Base-by-base conservation (phyloP, 35 echinoderm and acorn worm species). In the Hemicentrotus pulcherrimus region DNA sequence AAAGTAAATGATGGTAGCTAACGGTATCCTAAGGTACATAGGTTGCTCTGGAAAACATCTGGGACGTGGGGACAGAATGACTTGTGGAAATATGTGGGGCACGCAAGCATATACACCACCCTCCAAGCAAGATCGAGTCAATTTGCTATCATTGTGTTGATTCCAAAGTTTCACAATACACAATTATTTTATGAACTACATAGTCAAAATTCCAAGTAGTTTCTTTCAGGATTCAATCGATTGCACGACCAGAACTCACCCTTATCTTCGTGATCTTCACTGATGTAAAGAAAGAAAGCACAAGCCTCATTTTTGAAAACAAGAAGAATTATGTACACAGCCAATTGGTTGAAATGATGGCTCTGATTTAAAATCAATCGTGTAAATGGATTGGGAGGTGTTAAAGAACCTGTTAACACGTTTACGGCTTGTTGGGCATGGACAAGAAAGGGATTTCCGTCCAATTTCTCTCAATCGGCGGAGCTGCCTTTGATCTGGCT, bases 391-490 rank as follows among this genome's bases (percentile, higher is more conserved):
- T 78, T 78, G 65, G 65, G 19, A 90, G 88, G 32, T 90, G 88
- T 90, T 90, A 90, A 90, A 47, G 91, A 93, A 93, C 91, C 91
- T 93, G 91, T 93, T 93, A 58, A 58, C 91, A 93, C 46, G 30
- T 93, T 93, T 47, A 47, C 88, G 46, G 91, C 48, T 93, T 93
- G 46, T 93, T 93, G n/a, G 91, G 88, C 65, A 78, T 78, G 65
- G 19, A n/a, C 65, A 78, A 90, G 88, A 28, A 28, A 5, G 88
- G 88, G 88, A 90, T 90, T 90, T 90, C 88, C 88, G 88, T 90
- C 88, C 88, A 90, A 90, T 90, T 90, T 90, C 46, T 47, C 32
- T 47, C 32, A 90, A 90, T 33, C 12, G 12, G 88, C 88, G 88
- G 88, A 18, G 30, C 18, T 33, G 16, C 12, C 88, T 90, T 90